Evolutionary conservation across 2,113 vertebrate species (phyloP).

Genomic region (Gopherus evgoodei): DNA sequence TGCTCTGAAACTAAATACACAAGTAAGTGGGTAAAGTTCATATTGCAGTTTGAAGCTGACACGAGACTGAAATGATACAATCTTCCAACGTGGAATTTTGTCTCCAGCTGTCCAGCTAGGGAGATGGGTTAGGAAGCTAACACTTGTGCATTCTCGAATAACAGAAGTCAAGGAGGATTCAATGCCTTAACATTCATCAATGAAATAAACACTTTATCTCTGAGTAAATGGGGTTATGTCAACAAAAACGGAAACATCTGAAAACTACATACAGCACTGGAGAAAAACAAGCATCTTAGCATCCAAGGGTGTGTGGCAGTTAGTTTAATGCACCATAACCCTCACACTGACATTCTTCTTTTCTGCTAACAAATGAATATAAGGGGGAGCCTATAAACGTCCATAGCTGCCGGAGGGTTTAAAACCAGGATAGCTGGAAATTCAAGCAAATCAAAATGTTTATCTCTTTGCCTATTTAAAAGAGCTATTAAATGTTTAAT

Average conservation of each 20-base stretch:
- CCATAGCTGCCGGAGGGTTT: constrained; percentile 49
- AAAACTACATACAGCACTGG: background rate
- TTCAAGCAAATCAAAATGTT: constrained; percentile 55
- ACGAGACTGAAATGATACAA: constrained; percentile 19
- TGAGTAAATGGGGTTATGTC: constrained; percentile 52
- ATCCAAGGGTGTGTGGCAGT: constrained; percentile 32
- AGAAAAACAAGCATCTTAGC: constrained; percentile 38
- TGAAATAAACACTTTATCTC: constrained; percentile 43
- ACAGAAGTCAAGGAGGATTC: constrained; percentile 42
- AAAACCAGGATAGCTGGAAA: constrained; percentile 57
- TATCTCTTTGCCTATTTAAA: constrained; percentile 19
- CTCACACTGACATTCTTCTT: constrained; percentile 42
- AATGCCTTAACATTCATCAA: constrained; percentile 48
- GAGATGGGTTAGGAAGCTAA: background rate
- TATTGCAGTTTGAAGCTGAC: constrained; percentile 43
- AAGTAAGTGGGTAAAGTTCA: constrained; percentile 36
- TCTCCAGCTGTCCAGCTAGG: constrained; percentile 10
- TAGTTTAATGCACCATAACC: constrained; percentile 46
- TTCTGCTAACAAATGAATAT: constrained; percentile 55
- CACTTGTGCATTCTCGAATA: constrained; percentile 21
- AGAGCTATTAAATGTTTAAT: constrained; percentile 41
- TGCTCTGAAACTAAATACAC: constrained; percentile 16
- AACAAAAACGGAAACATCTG: constrained; percentile 54
- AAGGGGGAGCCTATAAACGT: constrained; percentile 34
- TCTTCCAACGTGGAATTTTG: constrained; percentile 21